A percentile compares a stretch with the other conserved stretches of the same genome.
Evolutionary conservation across 2,888 invertebrate species (phyloP).

Genomic region (Baccha elongata): DNA sequence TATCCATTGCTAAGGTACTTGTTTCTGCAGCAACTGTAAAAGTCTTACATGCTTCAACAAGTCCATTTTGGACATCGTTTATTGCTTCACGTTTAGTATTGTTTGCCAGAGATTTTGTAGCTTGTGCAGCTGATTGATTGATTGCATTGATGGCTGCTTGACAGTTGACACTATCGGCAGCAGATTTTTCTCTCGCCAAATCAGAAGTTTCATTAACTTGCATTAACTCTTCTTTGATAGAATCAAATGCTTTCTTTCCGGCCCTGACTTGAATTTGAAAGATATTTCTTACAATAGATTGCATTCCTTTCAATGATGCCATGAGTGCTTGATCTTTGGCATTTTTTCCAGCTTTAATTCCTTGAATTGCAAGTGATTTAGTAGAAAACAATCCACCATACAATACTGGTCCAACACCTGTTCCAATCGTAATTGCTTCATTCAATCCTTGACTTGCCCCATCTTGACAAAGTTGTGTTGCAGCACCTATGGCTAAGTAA

Average conservation of each 20-base stretch:
- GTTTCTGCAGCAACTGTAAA: not conserved
- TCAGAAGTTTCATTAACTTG: not conserved
- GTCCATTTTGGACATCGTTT: not conserved
- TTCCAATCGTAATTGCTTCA: not conserved
- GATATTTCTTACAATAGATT: not conserved
- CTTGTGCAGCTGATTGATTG: not conserved
- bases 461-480: not conserved
- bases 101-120: not conserved
- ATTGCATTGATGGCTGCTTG: not conserved
- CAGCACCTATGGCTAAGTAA: not conserved
- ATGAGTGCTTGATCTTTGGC: not conserved
- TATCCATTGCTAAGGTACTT: not conserved
- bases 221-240: not conserved
- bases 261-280: not conserved
- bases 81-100: not conserved
- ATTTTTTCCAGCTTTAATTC: not conserved
- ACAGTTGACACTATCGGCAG: not conserved
- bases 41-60: not conserved
- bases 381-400: not conserved
- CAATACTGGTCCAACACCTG: not conserved
- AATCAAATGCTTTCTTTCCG: not conserved
- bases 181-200: not conserved
- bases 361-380: not conserved
- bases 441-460: not conserved
- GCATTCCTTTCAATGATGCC: not conserved